Base-by-base conservation (phyloP, 2,113 vertebrate species). In the Alexandromys fortis region DNA sequence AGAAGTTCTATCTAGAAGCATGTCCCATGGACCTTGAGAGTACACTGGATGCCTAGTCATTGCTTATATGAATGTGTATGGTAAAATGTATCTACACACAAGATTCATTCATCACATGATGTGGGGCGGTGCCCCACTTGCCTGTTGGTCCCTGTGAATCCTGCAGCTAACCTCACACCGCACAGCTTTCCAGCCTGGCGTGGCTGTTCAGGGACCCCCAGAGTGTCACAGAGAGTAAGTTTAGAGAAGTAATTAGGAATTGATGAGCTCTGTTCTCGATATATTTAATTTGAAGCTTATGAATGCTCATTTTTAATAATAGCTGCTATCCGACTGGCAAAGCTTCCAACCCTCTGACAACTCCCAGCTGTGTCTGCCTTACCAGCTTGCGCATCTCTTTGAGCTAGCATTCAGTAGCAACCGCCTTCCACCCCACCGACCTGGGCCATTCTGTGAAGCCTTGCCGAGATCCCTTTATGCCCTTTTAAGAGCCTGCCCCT, bases 351-450 rank as follows among this genome's bases (percentile, higher is more conserved):
- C 5, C 16, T 21, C 63, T 10, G 35, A 17, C 13, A 7, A 9
- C 42, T 52, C 67, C 77, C 85, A 5, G 49, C 26, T 17, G 77
- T 26, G 77, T 26, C 65, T 6, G 1, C 38, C 55, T 21, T 38
- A 22, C 11, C 3, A 2, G 1, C 55, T 72, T 1, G 19, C 2
- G 4, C 0, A 6, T 79, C 5, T 26, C 55, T 72, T 47, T n/a
- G 42, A 22, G 3, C 86, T 24, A 61, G 52, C n/a, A 11, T 13
- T 33, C 33, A 35, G 70, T 1, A 63, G 67, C 22, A 68, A 58
- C 28, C 21, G 14, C 1, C 11, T 67, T 49, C 70, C 7, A 21
- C 86, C 86, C 79, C 13, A 13, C 42, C 13, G 7, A 2, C 49
- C 86, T 17, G 42, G 7, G 17, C 65, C 24, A 5, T 26, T 45